Conservation (phyloP, 2,888 invertebrate genomes). For the Girardia tigrina region DNA sequence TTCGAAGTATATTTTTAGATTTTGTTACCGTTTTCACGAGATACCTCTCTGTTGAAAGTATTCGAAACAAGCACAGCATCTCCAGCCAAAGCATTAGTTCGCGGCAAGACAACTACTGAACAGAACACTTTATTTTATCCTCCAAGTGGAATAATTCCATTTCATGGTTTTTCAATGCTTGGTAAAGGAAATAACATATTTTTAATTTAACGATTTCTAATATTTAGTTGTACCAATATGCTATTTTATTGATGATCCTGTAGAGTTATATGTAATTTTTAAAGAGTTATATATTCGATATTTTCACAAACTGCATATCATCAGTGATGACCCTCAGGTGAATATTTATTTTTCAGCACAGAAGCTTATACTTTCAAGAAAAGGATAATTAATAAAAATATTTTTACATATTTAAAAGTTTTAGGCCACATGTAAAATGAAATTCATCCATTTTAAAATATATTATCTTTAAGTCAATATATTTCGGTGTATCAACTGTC, state of each 20-base stretch:
- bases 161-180: constrained; percentile 93
- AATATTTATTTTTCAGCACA: not conserved
- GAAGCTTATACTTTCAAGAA: not conserved
- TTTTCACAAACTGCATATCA: constrained; percentile 76
- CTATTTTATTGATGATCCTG: constrained; percentile 75
- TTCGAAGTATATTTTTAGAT: constrained; percentile 44
- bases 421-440: too few relatives aligned
- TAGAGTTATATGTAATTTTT: constrained; percentile 73
- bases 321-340: constrained; percentile 73
- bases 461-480: too few relatives aligned
- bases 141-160: constrained; percentile 83
- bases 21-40: constrained; percentile 72
- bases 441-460: too few relatives aligned
- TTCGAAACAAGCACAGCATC: constrained; percentile 56
- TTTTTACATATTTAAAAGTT: not conserved
- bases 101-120: constrained; percentile 59
- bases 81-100: constrained; percentile 63
- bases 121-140: constrained; percentile 69
- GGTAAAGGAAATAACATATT: constrained; percentile 55
- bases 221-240: constrained; percentile 75
- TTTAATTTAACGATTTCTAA: not conserved
- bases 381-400: not conserved
- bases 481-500: not conserved
- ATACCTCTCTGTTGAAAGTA: constrained; percentile 60
- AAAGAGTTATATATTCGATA: constrained; percentile 76